Base-by-base conservation (phyloP, 2,888 invertebrate genomes). In the Chrysolina oricalcia region DNA sequence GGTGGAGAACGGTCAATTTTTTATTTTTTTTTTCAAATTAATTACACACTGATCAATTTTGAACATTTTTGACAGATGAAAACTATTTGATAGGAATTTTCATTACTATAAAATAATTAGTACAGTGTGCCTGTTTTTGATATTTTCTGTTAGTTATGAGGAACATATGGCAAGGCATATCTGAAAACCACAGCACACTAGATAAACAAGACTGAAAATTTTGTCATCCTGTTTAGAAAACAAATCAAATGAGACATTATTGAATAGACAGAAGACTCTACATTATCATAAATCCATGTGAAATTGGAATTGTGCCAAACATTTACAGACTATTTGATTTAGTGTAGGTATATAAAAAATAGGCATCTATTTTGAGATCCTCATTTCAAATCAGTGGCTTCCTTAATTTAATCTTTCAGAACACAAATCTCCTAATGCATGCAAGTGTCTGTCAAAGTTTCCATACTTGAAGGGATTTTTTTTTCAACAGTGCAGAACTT, bases 311-410 rank as follows among this genome's bases (percentile, higher is more conserved):
- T 27, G 59, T 59, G 35, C 59, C 35, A 59, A 35, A 35, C 23
- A 59, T 59, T n/a, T 17, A 23, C 27, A 59, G 27, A 59, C 15
- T 59, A 46, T 46, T 35, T 59, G 35, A 59, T 53, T 53, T 53
- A 21, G 53, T 53, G 21, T 59, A 35, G 35, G 35, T 35, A 10
- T 15, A 59, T 35, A 59, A 35, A 59, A 59, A 59, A 59, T 35
- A 35, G 27, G 23, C 35, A 59, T 59, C 59, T 59, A 59, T 59
- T 59, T 35, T 35, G n/a, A 53, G 19, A 19, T 53, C 13, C 5
- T 21, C 19, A 5, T 23, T 53, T 13, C 15, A 27, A 59, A 27
- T 8, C 17, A 35, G 5, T 17, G 9, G 15, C 35, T 17, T 59
- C 17, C 17, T 27, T 27, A 6, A 35, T 10, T 59, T 23, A 35